Conservation (phyloP, 2,888 invertebrate genomes). For the Reticulitermes lucifugus region DNA sequence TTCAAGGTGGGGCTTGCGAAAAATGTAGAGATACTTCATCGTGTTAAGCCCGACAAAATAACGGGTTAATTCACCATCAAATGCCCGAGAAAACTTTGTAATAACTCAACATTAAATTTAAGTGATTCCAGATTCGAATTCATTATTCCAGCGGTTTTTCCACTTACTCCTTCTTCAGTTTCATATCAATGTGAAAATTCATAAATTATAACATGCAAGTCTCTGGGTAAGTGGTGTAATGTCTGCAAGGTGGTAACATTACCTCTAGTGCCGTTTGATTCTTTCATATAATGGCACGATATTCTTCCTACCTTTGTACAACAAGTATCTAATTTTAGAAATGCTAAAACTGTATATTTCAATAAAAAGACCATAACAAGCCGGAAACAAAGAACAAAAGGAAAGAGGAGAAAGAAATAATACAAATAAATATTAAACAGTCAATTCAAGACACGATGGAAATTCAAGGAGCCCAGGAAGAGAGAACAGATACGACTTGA, state of each 20-base stretch:
- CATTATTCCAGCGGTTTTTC: too few relatives aligned
- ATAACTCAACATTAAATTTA: too few relatives aligned
- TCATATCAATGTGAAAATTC: background rate
- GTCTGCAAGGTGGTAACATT: background rate
- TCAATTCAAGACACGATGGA: constrained; percentile 37
- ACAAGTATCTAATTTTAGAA: background rate
- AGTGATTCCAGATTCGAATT: too few relatives aligned
- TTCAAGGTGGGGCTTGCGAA: too few relatives aligned
- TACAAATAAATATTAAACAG: constrained; percentile 43
- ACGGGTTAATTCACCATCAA: too few relatives aligned
- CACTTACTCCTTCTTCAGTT: too few relatives aligned
- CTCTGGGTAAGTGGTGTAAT: too few relatives aligned
- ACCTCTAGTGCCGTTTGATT: background rate
- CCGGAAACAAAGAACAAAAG: background rate
- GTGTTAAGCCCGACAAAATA: too few relatives aligned
- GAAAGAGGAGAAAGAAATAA: constrained; percentile 30
- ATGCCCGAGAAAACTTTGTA: too few relatives aligned
- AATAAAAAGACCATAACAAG: background rate
- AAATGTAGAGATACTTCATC: too few relatives aligned
- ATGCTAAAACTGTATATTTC: background rate
- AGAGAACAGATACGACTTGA: background rate
- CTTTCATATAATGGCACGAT: background rate
- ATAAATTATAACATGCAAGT: background rate
- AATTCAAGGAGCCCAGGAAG: background rate
- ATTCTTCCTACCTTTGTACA: background rate